These are phyloP conservation scores for Centruroides vittatus DNA, from an alignment of 1,140 invertebrate genomes.

Conservation along the genomic window DNA sequence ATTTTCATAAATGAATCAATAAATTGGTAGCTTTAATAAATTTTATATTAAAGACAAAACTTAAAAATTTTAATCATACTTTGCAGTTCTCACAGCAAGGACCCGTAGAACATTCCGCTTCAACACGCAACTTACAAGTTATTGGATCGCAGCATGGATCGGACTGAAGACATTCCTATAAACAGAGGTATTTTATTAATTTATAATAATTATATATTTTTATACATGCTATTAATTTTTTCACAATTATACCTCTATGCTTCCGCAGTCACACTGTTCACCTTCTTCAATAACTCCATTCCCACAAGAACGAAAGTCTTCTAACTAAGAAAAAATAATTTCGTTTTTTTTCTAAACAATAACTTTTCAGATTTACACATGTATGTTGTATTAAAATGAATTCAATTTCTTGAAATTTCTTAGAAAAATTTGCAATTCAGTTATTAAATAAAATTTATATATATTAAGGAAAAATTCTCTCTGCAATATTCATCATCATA, in stretches of 20 bases:
- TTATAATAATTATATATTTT: too few relatives aligned
- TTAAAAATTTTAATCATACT: slow-evolving; percentile 34
- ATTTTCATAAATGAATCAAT: too few relatives aligned
- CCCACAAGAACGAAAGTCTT: slow-evolving; percentile 59
- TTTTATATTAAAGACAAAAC: too few relatives aligned
- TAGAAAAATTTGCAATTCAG: too few relatives aligned
- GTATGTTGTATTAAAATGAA: too few relatives aligned
- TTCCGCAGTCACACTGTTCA: slow-evolving; percentile 64
- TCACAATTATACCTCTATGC: slow-evolving; percentile 21
- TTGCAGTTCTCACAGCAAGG: slow-evolving; percentile 83
- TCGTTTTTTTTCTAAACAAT: not conserved
- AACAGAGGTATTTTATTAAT: slow-evolving; percentile 16
- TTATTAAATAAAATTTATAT: too few relatives aligned
- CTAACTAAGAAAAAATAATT: slow-evolving; percentile 13
- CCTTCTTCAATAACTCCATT: slow-evolving; percentile 88
- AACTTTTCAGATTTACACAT: too few relatives aligned
- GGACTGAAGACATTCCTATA: slow-evolving; percentile 65
- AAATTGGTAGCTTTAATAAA: too few relatives aligned
- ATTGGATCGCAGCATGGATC: slow-evolving; percentile 93
- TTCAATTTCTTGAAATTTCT: too few relatives aligned
- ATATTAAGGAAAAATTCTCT: too few relatives aligned
- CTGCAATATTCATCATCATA: too few relatives aligned
- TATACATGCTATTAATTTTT: too few relatives aligned
- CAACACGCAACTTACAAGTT: slow-evolving; percentile 82
- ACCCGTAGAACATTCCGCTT: slow-evolving; percentile 80